These are phyloP conservation scores for Anguilla megastoma DNA, from an alignment of 2,797 vertebrate species.

Conservation along the genomic window DNA sequence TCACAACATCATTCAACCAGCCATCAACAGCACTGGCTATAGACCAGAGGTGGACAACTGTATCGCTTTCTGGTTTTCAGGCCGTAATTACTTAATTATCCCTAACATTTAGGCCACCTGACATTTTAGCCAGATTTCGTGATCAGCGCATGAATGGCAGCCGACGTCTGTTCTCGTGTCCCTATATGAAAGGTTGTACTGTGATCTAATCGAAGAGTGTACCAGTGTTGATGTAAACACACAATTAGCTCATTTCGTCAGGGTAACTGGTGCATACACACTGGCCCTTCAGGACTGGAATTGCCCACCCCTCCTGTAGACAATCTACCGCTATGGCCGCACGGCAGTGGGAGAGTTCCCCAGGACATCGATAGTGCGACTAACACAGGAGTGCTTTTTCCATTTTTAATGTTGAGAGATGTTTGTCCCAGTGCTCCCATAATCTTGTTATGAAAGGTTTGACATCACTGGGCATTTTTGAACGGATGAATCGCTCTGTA, in stretches of 20 bases:
- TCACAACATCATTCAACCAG: background rate
- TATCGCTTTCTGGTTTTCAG: background rate
- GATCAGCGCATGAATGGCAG: background rate
- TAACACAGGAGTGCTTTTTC: slow-evolving; percentile 36
- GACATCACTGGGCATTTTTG: background rate
- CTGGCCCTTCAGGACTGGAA: background rate
- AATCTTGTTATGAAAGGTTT: background rate
- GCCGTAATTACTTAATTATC: background rate
- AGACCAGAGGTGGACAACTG: background rate
- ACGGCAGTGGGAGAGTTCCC: background rate
- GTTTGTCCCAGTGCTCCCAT: background rate
- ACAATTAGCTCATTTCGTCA: background rate
- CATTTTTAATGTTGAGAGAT: background rate
- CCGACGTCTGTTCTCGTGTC: background rate
- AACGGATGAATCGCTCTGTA: slow-evolving; percentile 31
- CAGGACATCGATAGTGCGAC: background rate
- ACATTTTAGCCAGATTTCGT: background rate
- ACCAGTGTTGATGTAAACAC: background rate
- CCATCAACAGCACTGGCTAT: background rate
- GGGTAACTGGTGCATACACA: background rate
- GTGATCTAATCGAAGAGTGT: background rate
- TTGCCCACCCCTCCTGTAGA: background rate
- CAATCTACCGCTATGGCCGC: background rate
- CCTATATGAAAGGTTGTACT: background rate
- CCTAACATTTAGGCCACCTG: background rate